phyloP scores from a whole-genome alignment of 2,797 vertebrate species.

The Sus cebifrons region DNA sequence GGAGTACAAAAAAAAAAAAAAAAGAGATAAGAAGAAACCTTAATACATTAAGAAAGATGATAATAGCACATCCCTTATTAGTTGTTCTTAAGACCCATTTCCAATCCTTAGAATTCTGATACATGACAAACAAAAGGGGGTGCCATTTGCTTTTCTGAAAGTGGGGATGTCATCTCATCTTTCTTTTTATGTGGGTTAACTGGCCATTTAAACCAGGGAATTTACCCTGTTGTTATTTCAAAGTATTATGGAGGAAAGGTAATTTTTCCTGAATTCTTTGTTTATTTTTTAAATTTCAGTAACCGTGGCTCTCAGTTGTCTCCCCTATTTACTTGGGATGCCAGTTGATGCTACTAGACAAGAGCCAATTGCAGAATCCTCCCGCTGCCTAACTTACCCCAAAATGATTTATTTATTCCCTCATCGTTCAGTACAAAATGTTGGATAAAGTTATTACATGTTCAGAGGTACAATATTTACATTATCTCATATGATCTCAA shows the following conservation, averaged over 20 bases:
- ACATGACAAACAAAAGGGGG: not conserved
- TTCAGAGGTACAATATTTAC: not conserved
- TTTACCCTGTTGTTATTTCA: not conserved
- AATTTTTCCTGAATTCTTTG: not conserved
- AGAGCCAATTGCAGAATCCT: not conserved
- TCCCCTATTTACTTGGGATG: not conserved
- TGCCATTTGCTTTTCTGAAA: not conserved
- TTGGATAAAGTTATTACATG: not conserved
- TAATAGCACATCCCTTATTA: not conserved
- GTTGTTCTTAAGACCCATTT: not conserved
- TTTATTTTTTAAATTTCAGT: not conserved
- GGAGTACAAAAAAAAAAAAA: not conserved
- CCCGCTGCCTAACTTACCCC: not conserved
- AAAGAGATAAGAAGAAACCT: not conserved
- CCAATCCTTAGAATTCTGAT: not conserved
- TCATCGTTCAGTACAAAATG: not conserved
- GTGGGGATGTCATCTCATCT: not conserved
- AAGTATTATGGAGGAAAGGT: not conserved
- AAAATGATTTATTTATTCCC: not conserved
- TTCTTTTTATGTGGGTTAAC: not conserved
- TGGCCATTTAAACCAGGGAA: not conserved
- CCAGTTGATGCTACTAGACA: not conserved
- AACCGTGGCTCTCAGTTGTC: not conserved
- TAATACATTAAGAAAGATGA: not conserved
- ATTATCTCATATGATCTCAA: not conserved